These are phyloP conservation scores for Oreohelix idahoensis DNA, from an alignment of 1,140 invertebrate species.

Conservation along the genomic window DNA sequence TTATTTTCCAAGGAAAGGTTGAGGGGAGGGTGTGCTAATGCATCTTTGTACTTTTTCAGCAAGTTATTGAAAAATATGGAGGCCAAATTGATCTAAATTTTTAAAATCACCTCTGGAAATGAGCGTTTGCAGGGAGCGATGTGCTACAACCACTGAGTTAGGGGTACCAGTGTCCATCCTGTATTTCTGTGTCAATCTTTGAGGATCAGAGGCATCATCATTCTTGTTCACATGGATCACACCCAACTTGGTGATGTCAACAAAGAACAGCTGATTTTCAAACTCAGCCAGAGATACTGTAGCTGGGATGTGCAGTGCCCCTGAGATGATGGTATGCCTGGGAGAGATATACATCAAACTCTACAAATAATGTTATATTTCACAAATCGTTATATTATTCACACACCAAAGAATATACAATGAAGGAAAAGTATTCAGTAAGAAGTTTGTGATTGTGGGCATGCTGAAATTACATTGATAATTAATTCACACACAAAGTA, in stretches of 20 bases:
- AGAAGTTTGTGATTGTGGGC: too few relatives aligned
- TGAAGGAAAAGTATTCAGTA: too few relatives aligned
- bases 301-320: slow-evolving; percentile 86
- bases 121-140: slow-evolving; percentile 42
- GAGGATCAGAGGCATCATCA: slow-evolving; percentile 76
- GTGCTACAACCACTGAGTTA: slow-evolving; percentile 57
- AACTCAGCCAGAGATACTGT: slow-evolving; percentile 89
- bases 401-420: too few relatives aligned
- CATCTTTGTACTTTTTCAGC: too few relatives aligned
- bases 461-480: too few relatives aligned
- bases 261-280: slow-evolving; percentile 95
- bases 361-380: too few relatives aligned
- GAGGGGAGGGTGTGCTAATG: too few relatives aligned
- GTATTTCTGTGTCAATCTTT: slow-evolving; percentile 84
- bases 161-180: slow-evolving; percentile 74
- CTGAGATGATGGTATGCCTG: slow-evolving; percentile 71
- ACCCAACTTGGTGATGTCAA: slow-evolving; percentile 95
- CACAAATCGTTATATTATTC: too few relatives aligned
- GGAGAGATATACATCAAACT: slow-evolving; percentile 35
- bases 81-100: too few relatives aligned
- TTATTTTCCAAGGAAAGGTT: too few relatives aligned
- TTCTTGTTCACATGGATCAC: slow-evolving; percentile 94
- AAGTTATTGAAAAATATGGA: too few relatives aligned
- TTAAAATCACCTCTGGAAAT: slow-evolving; percentile 37
- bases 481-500: too few relatives aligned